Conservation (phyloP, 2,113 vertebrate genomes). For the Arvicanthis niloticus region DNA sequence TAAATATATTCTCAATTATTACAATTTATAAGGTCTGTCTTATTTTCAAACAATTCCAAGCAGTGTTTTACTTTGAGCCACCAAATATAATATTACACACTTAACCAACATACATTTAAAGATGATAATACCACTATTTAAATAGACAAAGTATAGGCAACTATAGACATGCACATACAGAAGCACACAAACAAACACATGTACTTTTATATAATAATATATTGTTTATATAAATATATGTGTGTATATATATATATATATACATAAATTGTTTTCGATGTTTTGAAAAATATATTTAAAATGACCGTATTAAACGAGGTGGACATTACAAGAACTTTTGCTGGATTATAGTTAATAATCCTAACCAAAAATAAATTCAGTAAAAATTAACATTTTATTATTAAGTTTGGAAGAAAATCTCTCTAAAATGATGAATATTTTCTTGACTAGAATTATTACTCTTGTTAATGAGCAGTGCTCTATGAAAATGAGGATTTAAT, state of each 20-base stretch:
- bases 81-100: slow-evolving; percentile 68
- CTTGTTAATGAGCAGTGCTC: slow-evolving; percentile 75
- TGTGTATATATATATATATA: too few species aligned
- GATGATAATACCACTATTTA: slow-evolving; percentile 70
- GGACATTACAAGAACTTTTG: slow-evolving; percentile 32
- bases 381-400: slow-evolving; percentile 68
- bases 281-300: slow-evolving; percentile 51
- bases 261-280: fast-evolving
- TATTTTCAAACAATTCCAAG: slow-evolving; percentile 31
- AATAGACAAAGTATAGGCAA: slow-evolving; percentile 65
- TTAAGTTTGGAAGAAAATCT: slow-evolving; percentile 63
- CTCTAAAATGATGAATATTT: slow-evolving; percentile 72
- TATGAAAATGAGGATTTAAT: slow-evolving; percentile 85
- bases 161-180: neutral
- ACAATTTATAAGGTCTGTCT: neutral
- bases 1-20: neutral
- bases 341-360: slow-evolving; percentile 53
- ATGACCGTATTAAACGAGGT: neutral
- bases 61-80: slow-evolving; percentile 49
- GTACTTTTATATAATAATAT: neutral
- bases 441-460: slow-evolving; percentile 82
- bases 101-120: slow-evolving; percentile 55
- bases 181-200: neutral
- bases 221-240: too few species aligned
- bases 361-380: slow-evolving; percentile 60